Conservation (phyloP, 2,113 vertebrate genomes). For the Phrynosoma platyrhinos region DNA sequence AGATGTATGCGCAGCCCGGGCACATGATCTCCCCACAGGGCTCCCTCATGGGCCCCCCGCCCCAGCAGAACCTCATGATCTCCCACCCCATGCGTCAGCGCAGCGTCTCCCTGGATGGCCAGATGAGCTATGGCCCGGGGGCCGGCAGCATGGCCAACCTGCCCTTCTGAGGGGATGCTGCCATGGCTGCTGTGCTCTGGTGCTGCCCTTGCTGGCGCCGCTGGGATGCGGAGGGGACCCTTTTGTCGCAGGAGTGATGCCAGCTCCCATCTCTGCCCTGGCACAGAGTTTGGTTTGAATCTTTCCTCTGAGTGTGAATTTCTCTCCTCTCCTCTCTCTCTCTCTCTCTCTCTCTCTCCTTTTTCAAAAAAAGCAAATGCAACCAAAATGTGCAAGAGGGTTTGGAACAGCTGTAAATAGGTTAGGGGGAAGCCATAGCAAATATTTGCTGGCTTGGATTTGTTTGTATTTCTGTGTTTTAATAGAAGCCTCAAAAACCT, state of each 20-base stretch:
- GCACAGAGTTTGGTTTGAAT: conserved; percentile 74
- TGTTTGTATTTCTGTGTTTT: conserved; percentile 97
- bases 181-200: conserved; percentile 28
- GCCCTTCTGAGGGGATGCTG: conserved; percentile 81
- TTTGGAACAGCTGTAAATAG: conserved; percentile 89
- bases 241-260: conserved; percentile 34
- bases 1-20: conserved; percentile 90
- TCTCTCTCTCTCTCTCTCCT: no score
- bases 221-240: conserved; percentile 55
- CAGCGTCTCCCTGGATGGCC: conserved; percentile 93
- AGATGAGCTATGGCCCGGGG: conserved; percentile 89
- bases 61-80: conserved; percentile 93
- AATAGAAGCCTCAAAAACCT: conserved; percentile 87
- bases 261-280: background rate
- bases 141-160: conserved; percentile 91
- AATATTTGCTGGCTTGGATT: conserved; percentile 91
- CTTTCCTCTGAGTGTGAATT: conserved; percentile 58
- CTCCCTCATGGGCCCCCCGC: conserved; percentile 89
- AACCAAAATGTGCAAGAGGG: conserved; percentile 68
- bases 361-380: conserved; percentile 12
- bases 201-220: background rate
- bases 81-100: conserved; percentile 92
- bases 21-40: conserved; percentile 92
- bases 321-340: background rate
- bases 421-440: conserved; percentile 74